Conservation (phyloP, 2,888 invertebrate species). For the Toxonevra muliebris region DNA sequence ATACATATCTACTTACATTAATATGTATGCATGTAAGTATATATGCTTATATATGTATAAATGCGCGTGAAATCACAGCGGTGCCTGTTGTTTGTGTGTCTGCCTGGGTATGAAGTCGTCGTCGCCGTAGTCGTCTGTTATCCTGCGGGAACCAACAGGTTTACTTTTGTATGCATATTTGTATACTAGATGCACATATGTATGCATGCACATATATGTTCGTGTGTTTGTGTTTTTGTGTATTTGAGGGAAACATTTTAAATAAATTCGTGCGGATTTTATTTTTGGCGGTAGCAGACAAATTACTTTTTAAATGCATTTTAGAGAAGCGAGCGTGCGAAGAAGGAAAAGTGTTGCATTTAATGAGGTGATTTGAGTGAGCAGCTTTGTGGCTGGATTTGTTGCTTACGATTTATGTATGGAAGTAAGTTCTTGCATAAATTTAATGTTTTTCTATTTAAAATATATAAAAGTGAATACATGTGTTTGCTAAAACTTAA, state of each 20-base stretch:
- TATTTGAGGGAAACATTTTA: slow-evolving; percentile 47
- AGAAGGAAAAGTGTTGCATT: slow-evolving; percentile 1
- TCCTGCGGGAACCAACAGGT: slow-evolving; percentile 43
- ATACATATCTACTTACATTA: slow-evolving; percentile 4
- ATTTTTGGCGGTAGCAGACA: slow-evolving; percentile 54
- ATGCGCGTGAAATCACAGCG: not conserved
- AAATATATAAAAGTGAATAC: too few species aligned
- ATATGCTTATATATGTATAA: not conserved
- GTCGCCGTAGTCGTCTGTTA: slow-evolving; percentile 4
- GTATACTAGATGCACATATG: slow-evolving; percentile 14
- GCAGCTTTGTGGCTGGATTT: not conserved
- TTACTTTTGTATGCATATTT: slow-evolving; percentile 31
- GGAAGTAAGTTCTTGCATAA: too few species aligned
- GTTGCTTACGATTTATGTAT: slow-evolving; percentile 21
- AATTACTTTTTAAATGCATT: slow-evolving; percentile 63
- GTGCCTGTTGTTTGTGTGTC: not conserved
- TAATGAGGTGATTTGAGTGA: slow-evolving; percentile 10
- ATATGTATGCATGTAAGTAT: not conserved
- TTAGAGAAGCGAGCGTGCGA: slow-evolving; percentile 32
- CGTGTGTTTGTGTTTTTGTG: slow-evolving; percentile 14
- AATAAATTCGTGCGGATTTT: slow-evolving; percentile 62
- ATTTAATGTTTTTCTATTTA: not conserved
- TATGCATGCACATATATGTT: slow-evolving; percentile 5
- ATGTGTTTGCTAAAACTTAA: too few species aligned
- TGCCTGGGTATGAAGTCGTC: not conserved